Percentiles rank a stretch among this genome's conserved stretches.
These are phyloP conservation scores for Ptychobarbus kaznakovi DNA, from an alignment of 2,797 vertebrate species.

Conservation along the genomic window DNA sequence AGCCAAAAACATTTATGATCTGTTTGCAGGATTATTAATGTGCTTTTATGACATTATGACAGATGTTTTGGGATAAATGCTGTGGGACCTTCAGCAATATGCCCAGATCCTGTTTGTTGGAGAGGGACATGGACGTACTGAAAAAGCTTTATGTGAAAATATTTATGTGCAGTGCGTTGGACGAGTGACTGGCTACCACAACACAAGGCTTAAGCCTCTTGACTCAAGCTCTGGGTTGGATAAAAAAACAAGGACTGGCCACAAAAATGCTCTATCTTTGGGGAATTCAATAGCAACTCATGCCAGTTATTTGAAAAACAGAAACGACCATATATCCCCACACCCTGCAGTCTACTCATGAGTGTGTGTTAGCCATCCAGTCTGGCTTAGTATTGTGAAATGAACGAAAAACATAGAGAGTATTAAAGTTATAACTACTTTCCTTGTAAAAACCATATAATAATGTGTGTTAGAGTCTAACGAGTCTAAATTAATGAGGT, in stretches of 20 bases:
- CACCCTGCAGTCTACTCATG: slow-evolving; percentile 47
- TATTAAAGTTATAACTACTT: slow-evolving; percentile 67
- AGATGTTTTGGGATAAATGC: slow-evolving; percentile 22
- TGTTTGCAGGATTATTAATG: slow-evolving; percentile 30
- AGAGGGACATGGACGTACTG: slow-evolving; percentile 20
- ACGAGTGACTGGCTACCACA: slow-evolving; percentile 68
- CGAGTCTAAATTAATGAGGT: slow-evolving; percentile 10
- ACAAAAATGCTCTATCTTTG: slow-evolving; percentile 53
- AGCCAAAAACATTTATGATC: slow-evolving; percentile 41
- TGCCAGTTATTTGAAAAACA: slow-evolving; percentile 77
- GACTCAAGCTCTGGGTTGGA: slow-evolving; percentile 66
- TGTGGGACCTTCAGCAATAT: slow-evolving; percentile 15
- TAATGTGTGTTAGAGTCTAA: slow-evolving; percentile 56
- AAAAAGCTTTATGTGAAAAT: slow-evolving; percentile 32
- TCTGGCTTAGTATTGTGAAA: slow-evolving; percentile 64
- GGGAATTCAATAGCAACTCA: slow-evolving; percentile 28
- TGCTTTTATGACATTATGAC: slow-evolving; percentile 25
- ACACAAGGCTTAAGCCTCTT: slow-evolving; percentile 69
- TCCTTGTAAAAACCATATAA: slow-evolving; percentile 58
- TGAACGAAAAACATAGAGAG: slow-evolving; percentile 58
- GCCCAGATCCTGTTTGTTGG: slow-evolving; percentile 44
- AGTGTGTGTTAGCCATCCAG: slow-evolving; percentile 50
- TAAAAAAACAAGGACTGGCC: slow-evolving; percentile 67
- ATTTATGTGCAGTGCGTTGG: slow-evolving; percentile 45
- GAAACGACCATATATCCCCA: slow-evolving; percentile 59